Evolutionary conservation across 2,888 invertebrate species (phyloP).

Genomic region (Stenotaenia linearis): DNA sequence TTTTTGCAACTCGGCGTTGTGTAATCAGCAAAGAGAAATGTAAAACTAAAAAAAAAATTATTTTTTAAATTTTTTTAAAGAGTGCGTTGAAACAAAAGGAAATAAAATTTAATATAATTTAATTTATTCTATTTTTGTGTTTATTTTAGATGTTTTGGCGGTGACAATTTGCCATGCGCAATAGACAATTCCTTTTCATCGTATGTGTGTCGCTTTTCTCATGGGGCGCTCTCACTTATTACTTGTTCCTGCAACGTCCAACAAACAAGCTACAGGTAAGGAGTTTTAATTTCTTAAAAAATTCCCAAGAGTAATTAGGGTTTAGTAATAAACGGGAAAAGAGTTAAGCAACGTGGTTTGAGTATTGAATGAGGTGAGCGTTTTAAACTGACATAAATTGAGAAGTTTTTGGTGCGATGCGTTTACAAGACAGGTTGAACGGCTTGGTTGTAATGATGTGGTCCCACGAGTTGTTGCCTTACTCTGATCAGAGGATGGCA

Average conservation of each 20-base stretch:
- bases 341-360: neutral
- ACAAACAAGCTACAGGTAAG: conserved; percentile 42
- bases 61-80: too few species aligned
- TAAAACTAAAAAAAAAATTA: too few species aligned
- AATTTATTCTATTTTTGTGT: neutral
- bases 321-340: too few species aligned
- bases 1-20: too few species aligned
- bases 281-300: neutral
- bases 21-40: too few species aligned
- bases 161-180: conserved; percentile 36
- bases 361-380: neutral
- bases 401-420: neutral
- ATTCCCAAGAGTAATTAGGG: neutral
- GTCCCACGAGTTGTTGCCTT: neutral
- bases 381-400: neutral
- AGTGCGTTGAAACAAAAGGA: too few species aligned
- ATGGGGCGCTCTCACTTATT: conserved; percentile 56
- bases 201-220: conserved; percentile 48
- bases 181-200: conserved; percentile 36
- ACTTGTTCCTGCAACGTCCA: conserved; percentile 52
- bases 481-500: neutral
- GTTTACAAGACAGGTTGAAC: neutral
- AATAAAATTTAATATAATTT: neutral
- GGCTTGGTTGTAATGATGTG: neutral
- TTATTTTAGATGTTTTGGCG: conserved; percentile 36